These are phyloP conservation scores for Chanos chanos DNA, from an alignment of 2,797 vertebrate species.

Conservation along the genomic window DNA sequence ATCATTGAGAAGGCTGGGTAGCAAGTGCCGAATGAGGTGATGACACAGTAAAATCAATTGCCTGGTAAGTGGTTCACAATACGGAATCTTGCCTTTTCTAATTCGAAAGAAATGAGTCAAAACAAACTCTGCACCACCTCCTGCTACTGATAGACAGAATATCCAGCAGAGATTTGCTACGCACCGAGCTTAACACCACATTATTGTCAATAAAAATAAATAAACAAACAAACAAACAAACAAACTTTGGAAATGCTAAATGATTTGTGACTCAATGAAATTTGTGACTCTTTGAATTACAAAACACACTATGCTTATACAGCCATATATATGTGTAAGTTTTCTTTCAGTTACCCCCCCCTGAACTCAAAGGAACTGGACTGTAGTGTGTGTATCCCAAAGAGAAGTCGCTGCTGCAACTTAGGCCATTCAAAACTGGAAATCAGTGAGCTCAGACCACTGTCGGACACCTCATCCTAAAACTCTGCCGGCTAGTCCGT, in stretches of 20 bases:
- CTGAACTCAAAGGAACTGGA: not conserved
- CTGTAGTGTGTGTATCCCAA: not conserved
- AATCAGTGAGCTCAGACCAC: constrained; percentile 32
- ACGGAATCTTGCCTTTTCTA: constrained; percentile 28
- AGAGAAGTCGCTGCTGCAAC: constrained; percentile 11
- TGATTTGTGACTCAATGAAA: no score
- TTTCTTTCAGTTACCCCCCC: no score
- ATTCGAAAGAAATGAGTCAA: constrained; percentile 28
- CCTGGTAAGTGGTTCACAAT: constrained; percentile 26
- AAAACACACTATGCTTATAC: no score
- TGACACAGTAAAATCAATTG: constrained; percentile 47
- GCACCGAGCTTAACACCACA: constrained; percentile 2
- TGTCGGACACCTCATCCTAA: constrained; percentile 15
- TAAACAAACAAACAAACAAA: no score
- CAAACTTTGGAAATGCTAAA: no score
- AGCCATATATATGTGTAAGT: no score
- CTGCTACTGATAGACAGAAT: constrained; percentile 1
- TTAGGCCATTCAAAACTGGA: constrained; percentile 22
- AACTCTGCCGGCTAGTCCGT: no score
- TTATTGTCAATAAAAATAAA: not conserved
- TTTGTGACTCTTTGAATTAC: no score
- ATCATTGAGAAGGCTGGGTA: constrained; percentile 40
- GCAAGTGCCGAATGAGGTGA: constrained; percentile 40
- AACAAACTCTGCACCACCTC: not conserved
- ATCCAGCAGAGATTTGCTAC: not conserved